A percentile compares a stretch with the other conserved stretches of the same genome.
phyloP scores from a whole-genome alignment of 2,797 vertebrate genomes.

The Macropodus opercularis region DNA sequence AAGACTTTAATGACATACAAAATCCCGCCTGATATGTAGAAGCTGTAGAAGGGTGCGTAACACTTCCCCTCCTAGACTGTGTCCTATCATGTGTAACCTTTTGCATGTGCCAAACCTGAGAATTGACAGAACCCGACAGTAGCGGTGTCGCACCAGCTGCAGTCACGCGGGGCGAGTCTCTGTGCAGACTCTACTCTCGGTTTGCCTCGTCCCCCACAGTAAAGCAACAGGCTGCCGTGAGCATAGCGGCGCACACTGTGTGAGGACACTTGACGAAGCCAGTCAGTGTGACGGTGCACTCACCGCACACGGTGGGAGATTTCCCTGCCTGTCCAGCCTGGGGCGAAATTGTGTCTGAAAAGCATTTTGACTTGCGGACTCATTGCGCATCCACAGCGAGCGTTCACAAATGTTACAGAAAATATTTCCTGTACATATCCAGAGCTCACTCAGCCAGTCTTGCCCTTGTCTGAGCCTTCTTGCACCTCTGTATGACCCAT shows the following conservation, averaged over 20 bases:
- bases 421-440: slow-evolving; percentile 47
- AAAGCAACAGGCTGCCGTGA: slow-evolving; percentile 47
- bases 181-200: slow-evolving; percentile 25
- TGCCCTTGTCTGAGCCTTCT: slow-evolving; percentile 26
- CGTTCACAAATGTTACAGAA: slow-evolving; percentile 27
- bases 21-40: slow-evolving; percentile 11
- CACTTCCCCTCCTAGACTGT: slow-evolving; percentile 30
- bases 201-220: slow-evolving; percentile 24
- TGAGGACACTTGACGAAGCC: slow-evolving; percentile 37
- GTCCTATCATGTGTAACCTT: slow-evolving; percentile 34
- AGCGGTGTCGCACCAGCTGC: slow-evolving; percentile 70
- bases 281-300: slow-evolving; percentile 33
- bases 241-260: slow-evolving; percentile 38
- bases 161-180: slow-evolving; percentile 35
- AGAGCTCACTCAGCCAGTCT: slow-evolving; percentile 29
- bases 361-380: slow-evolving; percentile 28
- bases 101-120: slow-evolving; percentile 75
- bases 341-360: slow-evolving; percentile 20
- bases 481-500: slow-evolving; percentile 31
- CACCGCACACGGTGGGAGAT: not conserved
- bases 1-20: too few species aligned
- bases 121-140: slow-evolving; percentile 55
- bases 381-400: slow-evolving; percentile 24
- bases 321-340: slow-evolving; percentile 9
- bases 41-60: slow-evolving; percentile 28